Percentiles rank a stretch among this genome's conserved stretches.
phyloP scores from a whole-genome alignment of 53 echinoderm and acorn worm species.

The Echinometra lucunter region DNA sequence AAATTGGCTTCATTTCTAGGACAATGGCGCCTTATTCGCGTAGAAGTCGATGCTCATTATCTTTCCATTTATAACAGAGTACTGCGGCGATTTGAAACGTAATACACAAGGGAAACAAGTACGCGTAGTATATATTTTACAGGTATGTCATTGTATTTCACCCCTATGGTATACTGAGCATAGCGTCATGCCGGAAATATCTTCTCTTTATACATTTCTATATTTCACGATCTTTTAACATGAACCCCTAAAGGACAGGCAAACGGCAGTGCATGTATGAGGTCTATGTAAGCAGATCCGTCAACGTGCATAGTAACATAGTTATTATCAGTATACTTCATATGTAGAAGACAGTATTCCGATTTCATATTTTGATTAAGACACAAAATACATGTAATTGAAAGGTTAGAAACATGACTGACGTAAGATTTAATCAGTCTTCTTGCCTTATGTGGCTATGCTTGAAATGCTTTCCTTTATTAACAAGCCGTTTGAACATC shows the following conservation, averaged over 20 bases:
- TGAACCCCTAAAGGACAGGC: not conserved
- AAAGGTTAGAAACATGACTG: no score
- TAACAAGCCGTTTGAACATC: not conserved
- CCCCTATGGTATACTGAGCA: not conserved
- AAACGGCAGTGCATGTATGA: not conserved
- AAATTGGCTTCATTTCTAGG: slow-evolving; percentile 22
- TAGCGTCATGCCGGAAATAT: not conserved
- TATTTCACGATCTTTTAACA: not conserved
- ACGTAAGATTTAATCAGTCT: not conserved
- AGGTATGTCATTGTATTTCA: not conserved
- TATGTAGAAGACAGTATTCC: not conserved
- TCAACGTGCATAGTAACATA: not conserved
- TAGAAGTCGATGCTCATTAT: not conserved
- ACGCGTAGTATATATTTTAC: not conserved
- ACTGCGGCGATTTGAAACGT: not conserved
- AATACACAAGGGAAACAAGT: slow-evolving; percentile 9
- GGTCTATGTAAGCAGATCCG: not conserved
- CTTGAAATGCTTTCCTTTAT: not conserved
- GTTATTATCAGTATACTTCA: not conserved
- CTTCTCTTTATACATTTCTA: not conserved
- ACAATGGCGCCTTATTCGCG: slow-evolving; percentile 51
- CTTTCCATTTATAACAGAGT: slow-evolving; percentile 16
- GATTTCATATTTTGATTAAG: not conserved
- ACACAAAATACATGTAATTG: not conserved
- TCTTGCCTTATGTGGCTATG: not conserved